Conservation (phyloP, 2,113 vertebrate genomes). For the Paracanthobrama guichenoti region DNA sequence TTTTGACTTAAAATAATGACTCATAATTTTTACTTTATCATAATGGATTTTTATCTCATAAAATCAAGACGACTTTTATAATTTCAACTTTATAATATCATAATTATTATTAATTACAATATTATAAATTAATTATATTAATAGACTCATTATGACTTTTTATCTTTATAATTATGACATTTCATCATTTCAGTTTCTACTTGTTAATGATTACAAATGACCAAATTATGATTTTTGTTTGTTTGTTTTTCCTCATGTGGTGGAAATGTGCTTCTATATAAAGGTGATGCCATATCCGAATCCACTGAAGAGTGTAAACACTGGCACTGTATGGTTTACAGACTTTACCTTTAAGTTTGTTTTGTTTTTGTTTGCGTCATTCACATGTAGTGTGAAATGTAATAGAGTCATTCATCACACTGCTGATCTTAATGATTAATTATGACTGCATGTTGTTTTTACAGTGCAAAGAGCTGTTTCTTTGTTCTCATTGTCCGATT, state of each 20-base stretch:
- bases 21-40: too few relatives aligned
- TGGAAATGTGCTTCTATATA: not conserved
- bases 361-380: not conserved
- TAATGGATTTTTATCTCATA: too few relatives aligned
- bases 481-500: constrained; percentile 85
- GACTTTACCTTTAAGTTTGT: not conserved
- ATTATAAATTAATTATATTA: too few relatives aligned
- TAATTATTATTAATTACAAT: too few relatives aligned
- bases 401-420: not conserved
- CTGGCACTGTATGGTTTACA: not conserved
- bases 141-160: too few relatives aligned
- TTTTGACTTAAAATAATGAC: too few relatives aligned
- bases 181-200: too few relatives aligned
- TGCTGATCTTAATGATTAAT: not conserved
- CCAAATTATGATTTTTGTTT: too few relatives aligned
- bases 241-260: not conserved
- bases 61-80: too few relatives aligned
- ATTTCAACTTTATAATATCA: too few relatives aligned
- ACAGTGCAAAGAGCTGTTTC: constrained; percentile 89
- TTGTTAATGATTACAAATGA: too few relatives aligned
- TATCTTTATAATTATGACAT: too few relatives aligned
- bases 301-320: not conserved
- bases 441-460: constrained; percentile 9
- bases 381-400: not conserved
- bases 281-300: not conserved